phyloP scores from a whole-genome alignment of 2,113 vertebrate species.

The Epinephelus cyanopodus region DNA sequence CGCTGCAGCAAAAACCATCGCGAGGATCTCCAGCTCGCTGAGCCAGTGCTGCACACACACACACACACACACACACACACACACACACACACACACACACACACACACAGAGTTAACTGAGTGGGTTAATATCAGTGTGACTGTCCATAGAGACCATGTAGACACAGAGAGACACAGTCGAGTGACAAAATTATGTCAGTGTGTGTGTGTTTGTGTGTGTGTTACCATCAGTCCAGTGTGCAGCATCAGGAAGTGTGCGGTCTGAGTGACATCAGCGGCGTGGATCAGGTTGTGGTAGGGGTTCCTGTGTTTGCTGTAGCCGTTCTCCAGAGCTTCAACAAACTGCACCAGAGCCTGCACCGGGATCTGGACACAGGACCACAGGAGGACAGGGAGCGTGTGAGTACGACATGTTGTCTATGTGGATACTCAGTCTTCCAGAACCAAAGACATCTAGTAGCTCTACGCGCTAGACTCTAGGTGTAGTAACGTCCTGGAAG shows the following conservation, averaged over 20 bases:
- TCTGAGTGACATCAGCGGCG: constrained; percentile 98
- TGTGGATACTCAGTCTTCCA: neutral
- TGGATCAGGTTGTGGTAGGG: constrained; percentile 98
- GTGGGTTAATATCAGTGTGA: too few species aligned
- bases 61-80: constrained; percentile 52
- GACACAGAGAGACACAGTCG: too few species aligned
- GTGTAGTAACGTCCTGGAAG: too few species aligned
- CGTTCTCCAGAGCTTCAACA: constrained; percentile 95
- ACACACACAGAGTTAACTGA: neutral
- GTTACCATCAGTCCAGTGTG: constrained; percentile 96
- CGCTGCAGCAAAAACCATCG: constrained; percentile 98
- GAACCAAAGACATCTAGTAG: neutral
- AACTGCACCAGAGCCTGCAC: constrained; percentile 94
- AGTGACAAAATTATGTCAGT: neutral
- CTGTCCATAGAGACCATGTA: neutral
- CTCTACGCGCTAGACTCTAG: neutral
- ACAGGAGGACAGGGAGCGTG: neutral
- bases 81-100: constrained; percentile 27
- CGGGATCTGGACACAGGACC: constrained; percentile 88
- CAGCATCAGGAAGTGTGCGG: constrained; percentile 97
- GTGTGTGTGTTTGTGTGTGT: constrained; percentile 29
- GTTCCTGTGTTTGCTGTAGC: constrained; percentile 98
- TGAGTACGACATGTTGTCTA: neutral
- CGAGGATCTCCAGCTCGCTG: constrained; percentile 98
- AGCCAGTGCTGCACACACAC: constrained; percentile 93